Evolutionary conservation across 2,888 invertebrate genomes (phyloP).

Genomic region (Theretra japonica): DNA sequence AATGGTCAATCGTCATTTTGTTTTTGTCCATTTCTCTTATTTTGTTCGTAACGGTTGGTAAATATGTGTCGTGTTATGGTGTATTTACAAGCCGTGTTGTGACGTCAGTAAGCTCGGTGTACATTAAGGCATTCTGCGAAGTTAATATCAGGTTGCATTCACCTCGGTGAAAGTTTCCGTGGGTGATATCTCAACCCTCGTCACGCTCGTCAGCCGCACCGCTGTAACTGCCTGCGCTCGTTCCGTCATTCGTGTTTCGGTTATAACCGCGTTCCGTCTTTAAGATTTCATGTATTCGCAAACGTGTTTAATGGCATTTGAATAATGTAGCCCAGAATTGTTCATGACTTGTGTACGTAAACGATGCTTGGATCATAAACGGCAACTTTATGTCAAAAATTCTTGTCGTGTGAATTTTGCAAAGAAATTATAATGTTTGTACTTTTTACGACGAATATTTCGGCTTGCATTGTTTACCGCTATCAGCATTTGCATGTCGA

Average conservation of each 20-base stretch:
- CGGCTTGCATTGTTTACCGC: background rate
- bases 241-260: constrained; percentile 35
- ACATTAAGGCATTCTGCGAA: constrained; percentile 13
- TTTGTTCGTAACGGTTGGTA: background rate
- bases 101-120: background rate
- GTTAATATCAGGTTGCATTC: constrained; percentile 27
- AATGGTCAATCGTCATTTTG: constrained; percentile 26
- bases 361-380: constrained; percentile 17
- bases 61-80: background rate
- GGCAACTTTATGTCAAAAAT: background rate
- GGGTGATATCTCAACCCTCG: constrained; percentile 49
- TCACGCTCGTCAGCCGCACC: constrained; percentile 45
- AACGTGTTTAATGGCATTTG: constrained; percentile 28
- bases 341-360: constrained; percentile 10
- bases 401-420: constrained; percentile 6
- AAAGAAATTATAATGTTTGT: background rate
- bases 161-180: constrained; percentile 43
- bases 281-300: constrained; percentile 30
- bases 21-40: background rate
- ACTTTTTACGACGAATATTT: background rate
- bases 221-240: constrained; percentile 37
- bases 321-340: constrained; percentile 26
- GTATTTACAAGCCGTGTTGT: background rate
- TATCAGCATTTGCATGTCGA: constrained; percentile 11
- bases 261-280: constrained; percentile 26